Conservation (phyloP, 1,140 invertebrate species). For the Monomorium pharaonis region DNA sequence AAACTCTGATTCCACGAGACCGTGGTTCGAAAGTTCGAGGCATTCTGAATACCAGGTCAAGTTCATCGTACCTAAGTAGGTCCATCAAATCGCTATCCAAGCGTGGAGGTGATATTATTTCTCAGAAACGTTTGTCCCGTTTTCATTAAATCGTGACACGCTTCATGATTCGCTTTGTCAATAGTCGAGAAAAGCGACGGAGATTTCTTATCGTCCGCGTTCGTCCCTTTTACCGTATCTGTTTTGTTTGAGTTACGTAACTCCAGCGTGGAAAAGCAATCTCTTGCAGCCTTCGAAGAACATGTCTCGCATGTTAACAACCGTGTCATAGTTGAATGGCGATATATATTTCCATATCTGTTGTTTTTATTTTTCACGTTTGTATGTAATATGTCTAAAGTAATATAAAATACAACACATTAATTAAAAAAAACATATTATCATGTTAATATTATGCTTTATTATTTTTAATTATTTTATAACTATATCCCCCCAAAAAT, state of each 20-base stretch:
- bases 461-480: not conserved
- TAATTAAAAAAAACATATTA: not conserved
- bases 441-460: not conserved
- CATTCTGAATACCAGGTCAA: conserved; percentile 48
- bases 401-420: not conserved
- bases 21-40: conserved; percentile 25
- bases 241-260: conserved; percentile 42
- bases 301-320: conserved; percentile 4
- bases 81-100: conserved; percentile 37
- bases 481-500: no score
- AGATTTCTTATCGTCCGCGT: conserved; percentile 39
- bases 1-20: not conserved
- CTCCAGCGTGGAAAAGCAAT: not conserved
- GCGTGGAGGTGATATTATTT: conserved; percentile 43
- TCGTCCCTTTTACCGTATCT: not conserved
- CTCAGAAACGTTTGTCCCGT: conserved; percentile 32
- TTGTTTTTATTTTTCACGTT: not conserved
- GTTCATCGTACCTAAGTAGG: conserved; percentile 43
- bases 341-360: not conserved
- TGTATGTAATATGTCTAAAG: not conserved
- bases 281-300: conserved; percentile 10
- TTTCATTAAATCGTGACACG: conserved; percentile 50
- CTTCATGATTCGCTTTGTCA: conserved; percentile 4
- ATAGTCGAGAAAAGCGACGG: conserved; percentile 2
- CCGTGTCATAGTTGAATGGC: not conserved